These are phyloP conservation scores for Aleiodes alternator DNA, from an alignment of 2,888 invertebrate species.

Conservation along the genomic window DNA sequence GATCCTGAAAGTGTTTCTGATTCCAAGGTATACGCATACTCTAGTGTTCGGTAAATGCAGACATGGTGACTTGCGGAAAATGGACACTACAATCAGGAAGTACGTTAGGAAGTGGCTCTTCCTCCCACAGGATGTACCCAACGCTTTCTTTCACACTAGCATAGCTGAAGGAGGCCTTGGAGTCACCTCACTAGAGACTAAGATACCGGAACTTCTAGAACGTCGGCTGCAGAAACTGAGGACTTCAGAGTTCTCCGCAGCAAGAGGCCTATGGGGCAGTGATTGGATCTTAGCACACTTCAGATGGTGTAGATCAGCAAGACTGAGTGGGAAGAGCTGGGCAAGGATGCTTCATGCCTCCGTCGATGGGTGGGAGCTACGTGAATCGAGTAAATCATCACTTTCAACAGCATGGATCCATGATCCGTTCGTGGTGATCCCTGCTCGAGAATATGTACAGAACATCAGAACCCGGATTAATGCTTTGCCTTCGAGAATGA, in stretches of 20 bases:
- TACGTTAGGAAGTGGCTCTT: conserved; percentile 11
- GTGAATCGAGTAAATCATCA: not conserved
- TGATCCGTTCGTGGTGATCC: conserved; percentile 37
- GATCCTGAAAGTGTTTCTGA: conserved; percentile 12
- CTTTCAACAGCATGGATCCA: too few relatives aligned
- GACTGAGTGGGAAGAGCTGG: not conserved
- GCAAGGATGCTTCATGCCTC: not conserved
- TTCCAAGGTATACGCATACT: conserved; percentile 15
- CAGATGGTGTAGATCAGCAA: not conserved
- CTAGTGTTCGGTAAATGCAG: conserved; percentile 6
- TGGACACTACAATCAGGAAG: not conserved
- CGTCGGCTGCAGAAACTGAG: not conserved
- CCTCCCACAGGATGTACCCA: conserved; percentile 28
- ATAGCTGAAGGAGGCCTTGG: conserved; percentile 42
- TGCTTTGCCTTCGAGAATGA: conserved; percentile 61
- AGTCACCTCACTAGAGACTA: not conserved
- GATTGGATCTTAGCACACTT: not conserved
- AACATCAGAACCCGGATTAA: conserved; percentile 64
- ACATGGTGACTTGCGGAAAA: not conserved
- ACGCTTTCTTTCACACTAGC: conserved; percentile 32
- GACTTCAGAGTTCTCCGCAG: not conserved
- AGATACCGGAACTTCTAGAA: conserved; percentile 30
- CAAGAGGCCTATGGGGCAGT: not conserved
- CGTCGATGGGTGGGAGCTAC: conserved; percentile 42
- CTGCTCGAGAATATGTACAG: conserved; percentile 65